Evolutionary conservation across 1,140 invertebrate species (phyloP), one percentile per base, ranked within the genome.

Genomic region (Heliconius hermathena): DNA sequence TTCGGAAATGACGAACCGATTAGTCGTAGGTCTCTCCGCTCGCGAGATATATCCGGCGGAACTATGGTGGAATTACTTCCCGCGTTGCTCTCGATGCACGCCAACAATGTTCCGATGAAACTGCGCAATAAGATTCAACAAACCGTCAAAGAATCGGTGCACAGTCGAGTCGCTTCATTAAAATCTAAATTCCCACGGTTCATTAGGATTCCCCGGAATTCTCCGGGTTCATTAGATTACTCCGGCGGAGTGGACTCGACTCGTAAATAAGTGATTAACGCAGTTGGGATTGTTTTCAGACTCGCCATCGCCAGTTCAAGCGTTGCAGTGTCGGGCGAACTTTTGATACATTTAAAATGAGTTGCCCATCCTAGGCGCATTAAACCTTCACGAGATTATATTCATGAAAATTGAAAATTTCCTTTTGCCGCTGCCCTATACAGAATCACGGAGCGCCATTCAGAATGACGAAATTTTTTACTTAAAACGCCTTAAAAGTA

Each of bases 181-280:
- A 76, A 84, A 84, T 84, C 81, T 77, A 91, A 92, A 91, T 92
- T 94, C 91, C 88, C 91, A 91, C 90, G 89, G 88, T 93, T 92
- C 92, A 93, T 94, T 93, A 94, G 87, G 87, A 91, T 90, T 91
- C 86, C 82, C 83, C 78, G 79, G 88, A 90, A 92, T 93, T 90
- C 90, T 83, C 88, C 60, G 80, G 90, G 90, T 91, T 93, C 90
- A 92, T 93, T 93, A 92, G 88, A 91, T 90, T 94, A 93, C 88
- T 87, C 88, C 81, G 84, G 85, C 89, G 84, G 84, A 89, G 87
- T 90, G 88, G 90, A 88, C 88, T 86, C 85, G 80, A 84, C 90
- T 84, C 88, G 88, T 94, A 93, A 94, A 94, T 94, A 94, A 93
- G 92, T 94, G 92, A 94, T 94, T 93, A 94, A 92, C 89, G 91